Evolutionary conservation across 2,888 invertebrate genomes (phyloP).

Genomic region (Pseudococcus viburni): DNA sequence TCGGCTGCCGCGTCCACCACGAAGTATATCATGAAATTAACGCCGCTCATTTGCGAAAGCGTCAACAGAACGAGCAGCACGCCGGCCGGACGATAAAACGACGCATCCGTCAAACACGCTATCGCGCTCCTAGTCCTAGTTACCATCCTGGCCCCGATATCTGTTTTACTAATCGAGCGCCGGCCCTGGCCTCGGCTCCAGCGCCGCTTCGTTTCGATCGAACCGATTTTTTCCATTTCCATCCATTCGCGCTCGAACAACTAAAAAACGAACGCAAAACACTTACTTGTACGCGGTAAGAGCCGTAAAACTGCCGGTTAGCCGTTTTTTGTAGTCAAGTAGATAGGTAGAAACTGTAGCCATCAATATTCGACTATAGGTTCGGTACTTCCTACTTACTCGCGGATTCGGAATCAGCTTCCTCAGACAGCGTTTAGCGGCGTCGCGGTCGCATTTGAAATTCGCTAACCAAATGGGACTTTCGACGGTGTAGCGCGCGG

Average conservation of each 20-base stretch:
- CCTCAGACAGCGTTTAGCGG: not conserved
- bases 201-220: too few species aligned
- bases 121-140: too few species aligned
- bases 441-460: slow-evolving; percentile 1
- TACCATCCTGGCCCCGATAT: too few species aligned
- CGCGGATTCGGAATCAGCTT: too few species aligned
- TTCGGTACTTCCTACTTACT: too few species aligned
- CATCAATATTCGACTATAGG: too few species aligned
- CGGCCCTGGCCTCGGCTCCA: too few species aligned
- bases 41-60: slow-evolving; percentile 75
- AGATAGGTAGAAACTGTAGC: too few species aligned
- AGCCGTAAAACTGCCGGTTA: too few species aligned
- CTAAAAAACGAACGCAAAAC: not conserved
- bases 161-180: too few species aligned
- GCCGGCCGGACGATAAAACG: slow-evolving; percentile 71
- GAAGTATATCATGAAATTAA: slow-evolving; percentile 76
- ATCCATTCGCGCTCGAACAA: slow-evolving; percentile 57
- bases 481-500: slow-evolving; percentile 72
- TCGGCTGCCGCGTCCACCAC: slow-evolving; percentile 74
- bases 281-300: too few species aligned
- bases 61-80: slow-evolving; percentile 73
- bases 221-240: not conserved
- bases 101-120: not conserved
- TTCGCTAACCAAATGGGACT: slow-evolving; percentile 67
- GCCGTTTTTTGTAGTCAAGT: too few species aligned